Evolutionary conservation across 2,797 vertebrate genomes (phyloP).

Genomic region (Siniperca undulata): DNA sequence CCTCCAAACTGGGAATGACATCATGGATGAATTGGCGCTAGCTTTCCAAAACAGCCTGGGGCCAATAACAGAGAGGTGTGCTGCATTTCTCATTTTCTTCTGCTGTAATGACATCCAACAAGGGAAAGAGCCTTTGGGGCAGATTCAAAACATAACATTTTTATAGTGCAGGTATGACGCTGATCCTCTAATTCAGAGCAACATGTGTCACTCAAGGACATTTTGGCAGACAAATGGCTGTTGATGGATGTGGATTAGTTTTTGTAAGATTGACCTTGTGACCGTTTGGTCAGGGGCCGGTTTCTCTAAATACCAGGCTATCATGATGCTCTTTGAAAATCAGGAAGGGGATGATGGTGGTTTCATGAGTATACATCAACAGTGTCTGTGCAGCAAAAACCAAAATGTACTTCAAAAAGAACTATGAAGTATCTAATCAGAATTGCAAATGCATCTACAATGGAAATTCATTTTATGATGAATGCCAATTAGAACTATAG

Average conservation of each 20-base stretch:
- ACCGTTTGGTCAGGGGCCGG: neutral
- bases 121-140: neutral
- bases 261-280: neutral
- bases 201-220: neutral
- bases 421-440: neutral
- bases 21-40: conserved; percentile 35
- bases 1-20: conserved; percentile 48
- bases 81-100: conserved; percentile 4
- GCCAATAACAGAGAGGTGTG: conserved; percentile 15
- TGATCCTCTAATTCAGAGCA: neutral
- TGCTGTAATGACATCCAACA: conserved; percentile 12
- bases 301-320: neutral
- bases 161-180: conserved; percentile 1
- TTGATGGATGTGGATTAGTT: neutral
- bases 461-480: neutral
- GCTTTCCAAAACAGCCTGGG: conserved; percentile 35
- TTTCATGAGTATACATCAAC: neutral
- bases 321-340: neutral
- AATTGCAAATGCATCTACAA: neutral
- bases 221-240: conserved; percentile 14
- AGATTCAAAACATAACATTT: neutral
- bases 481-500: neutral
- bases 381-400: neutral
- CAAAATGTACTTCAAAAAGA: neutral
- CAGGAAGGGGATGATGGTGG: neutral